Conservation (phyloP, 1,140 invertebrate genomes). For the Dreissena rostriformis region DNA sequence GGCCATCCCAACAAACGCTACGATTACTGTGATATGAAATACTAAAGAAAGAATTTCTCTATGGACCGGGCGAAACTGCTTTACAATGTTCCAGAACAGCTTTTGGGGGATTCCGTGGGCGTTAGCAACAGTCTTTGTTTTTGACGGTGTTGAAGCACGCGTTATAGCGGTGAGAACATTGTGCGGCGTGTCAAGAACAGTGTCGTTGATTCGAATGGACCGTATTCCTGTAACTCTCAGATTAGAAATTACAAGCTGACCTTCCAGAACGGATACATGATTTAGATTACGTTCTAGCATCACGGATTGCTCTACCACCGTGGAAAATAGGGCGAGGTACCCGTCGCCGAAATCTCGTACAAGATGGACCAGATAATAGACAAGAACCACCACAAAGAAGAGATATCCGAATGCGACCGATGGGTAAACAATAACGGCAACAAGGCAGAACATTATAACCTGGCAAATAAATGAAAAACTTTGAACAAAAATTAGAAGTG, state of each 20-base stretch:
- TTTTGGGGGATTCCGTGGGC: conserved; percentile 17
- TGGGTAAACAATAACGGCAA: conserved; percentile 47
- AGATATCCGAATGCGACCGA: conserved; percentile 40
- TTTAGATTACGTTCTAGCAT: not conserved
- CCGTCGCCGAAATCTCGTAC: conserved; percentile 12
- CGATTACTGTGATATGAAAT: conserved; percentile 25
- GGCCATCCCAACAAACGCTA: not conserved
- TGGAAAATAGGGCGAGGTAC: conserved; percentile 11
- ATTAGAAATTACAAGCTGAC: conserved; percentile 18
- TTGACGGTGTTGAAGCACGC: not conserved
- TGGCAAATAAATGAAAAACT: conserved; percentile 38
- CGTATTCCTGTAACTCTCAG: not conserved
- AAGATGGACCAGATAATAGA: conserved; percentile 24
- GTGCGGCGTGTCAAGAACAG: conserved; percentile 2
- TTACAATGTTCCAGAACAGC: conserved; percentile 21
- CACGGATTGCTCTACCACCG: conserved; percentile 19
- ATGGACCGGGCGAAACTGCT: conserved; percentile 15
- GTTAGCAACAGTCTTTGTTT: not conserved
- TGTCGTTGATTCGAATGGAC: conserved; percentile 24
- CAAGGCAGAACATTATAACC: conserved; percentile 23
- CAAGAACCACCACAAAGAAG: conserved; percentile 24
- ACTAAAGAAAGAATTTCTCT: not conserved
- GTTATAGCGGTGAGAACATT: conserved; percentile 3
- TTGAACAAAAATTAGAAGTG: conserved; percentile 17
- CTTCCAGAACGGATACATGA: conserved; percentile 1